A percentile compares a stretch with the other conserved stretches of the same genome.
Conservation (phyloP, 2,113 vertebrate species). For the Sula dactylatra region DNA sequence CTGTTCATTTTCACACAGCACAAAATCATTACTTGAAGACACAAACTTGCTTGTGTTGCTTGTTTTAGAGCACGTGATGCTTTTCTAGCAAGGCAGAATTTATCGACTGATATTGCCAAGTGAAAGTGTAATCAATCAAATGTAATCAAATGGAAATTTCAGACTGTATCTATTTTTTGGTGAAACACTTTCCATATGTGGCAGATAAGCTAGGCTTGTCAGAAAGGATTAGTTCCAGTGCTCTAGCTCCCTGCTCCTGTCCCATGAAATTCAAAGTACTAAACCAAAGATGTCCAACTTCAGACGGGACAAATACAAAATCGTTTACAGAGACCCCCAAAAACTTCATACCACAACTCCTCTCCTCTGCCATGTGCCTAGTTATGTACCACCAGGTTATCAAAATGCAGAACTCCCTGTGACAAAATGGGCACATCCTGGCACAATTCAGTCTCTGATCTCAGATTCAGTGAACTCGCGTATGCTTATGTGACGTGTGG, state of each 20-base stretch:
- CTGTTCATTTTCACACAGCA: background rate
- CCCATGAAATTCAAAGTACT: background rate
- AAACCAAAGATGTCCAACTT: background rate
- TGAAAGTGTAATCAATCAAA: background rate
- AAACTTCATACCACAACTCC: background rate
- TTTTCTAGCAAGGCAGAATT: background rate
- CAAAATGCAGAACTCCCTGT: background rate
- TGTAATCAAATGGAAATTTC: background rate
- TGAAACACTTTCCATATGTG: background rate
- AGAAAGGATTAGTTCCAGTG: background rate
- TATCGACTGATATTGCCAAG: background rate
- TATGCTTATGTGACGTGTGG: fast-evolving
- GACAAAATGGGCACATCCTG: background rate
- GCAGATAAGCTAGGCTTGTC: background rate
- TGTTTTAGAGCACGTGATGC: background rate
- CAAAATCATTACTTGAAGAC: background rate
- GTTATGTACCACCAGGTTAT: background rate
- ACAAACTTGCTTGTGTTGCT: background rate
- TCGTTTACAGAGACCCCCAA: background rate
- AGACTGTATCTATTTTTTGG: background rate
- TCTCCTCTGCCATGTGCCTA: fast-evolving
- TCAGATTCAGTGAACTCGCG: fast-evolving
- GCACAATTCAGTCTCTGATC: background rate
- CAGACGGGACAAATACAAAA: background rate
- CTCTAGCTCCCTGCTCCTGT: background rate